These are phyloP conservation scores for Lasioglossum villosulum DNA, from an alignment of 2,888 invertebrate genomes.

Conservation along the genomic window DNA sequence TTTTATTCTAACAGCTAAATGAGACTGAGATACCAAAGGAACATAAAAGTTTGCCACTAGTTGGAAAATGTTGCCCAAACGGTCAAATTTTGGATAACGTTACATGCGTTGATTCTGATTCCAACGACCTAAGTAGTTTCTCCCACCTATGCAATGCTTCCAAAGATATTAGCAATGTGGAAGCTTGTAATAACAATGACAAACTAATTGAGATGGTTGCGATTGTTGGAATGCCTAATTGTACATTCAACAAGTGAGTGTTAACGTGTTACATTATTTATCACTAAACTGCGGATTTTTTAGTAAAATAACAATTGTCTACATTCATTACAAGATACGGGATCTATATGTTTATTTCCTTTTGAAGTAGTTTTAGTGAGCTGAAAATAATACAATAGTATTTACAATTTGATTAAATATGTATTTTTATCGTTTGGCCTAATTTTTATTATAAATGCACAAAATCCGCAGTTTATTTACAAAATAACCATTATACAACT, in stretches of 20 bases:
- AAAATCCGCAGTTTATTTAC: not conserved
- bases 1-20: too few species aligned
- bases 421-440: not conserved
- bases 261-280: not conserved
- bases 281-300: not conserved
- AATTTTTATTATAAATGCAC: not conserved
- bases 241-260: slow-evolving; percentile 85
- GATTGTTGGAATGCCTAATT: slow-evolving; percentile 87
- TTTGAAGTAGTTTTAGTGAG: not conserved
- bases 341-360: not conserved
- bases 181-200: too few species aligned
- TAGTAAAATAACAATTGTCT: not conserved
- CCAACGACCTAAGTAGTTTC: too few species aligned
- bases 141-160: too few species aligned
- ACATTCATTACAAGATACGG: not conserved
- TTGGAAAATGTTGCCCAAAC: too few species aligned
- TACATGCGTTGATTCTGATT: too few species aligned
- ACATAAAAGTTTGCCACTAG: too few species aligned
- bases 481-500: too few species aligned
- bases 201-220: slow-evolving; percentile 86
- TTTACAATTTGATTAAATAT: too few species aligned
- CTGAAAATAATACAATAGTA: not conserved
- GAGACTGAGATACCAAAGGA: too few species aligned
- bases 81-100: too few species aligned
- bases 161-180: too few species aligned